Evolutionary conservation across 1,140 invertebrate genomes (phyloP).

Genomic region (Zaprionus ghesquierei): DNA sequence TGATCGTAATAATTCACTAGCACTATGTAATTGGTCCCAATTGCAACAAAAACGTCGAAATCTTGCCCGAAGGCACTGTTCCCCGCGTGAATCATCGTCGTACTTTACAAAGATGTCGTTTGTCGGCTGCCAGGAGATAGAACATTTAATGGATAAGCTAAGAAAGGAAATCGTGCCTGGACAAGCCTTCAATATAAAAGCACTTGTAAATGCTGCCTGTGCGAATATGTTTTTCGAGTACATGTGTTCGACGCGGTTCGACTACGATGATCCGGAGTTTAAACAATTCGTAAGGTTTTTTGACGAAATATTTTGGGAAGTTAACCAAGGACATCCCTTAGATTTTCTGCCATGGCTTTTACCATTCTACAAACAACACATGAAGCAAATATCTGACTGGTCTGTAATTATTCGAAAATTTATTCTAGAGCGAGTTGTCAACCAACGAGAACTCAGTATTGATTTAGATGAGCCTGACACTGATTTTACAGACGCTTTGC

Average conservation of each 20-base stretch:
- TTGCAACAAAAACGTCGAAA: conserved; percentile 90
- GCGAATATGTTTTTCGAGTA: conserved; percentile 93
- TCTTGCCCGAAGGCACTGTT: conserved; percentile 89
- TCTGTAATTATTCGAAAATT: conserved; percentile 88
- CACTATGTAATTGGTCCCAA: conserved; percentile 85
- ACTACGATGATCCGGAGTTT: conserved; percentile 87
- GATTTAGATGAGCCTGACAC: conserved; percentile 84
- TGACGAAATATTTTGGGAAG: conserved; percentile 94
- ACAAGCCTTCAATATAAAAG: conserved; percentile 84
- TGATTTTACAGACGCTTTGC: conserved; percentile 90
- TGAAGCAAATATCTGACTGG: conserved; percentile 87
- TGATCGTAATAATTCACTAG: conserved; percentile 87
- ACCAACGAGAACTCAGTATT: conserved; percentile 84
- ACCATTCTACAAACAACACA: conserved; percentile 88
- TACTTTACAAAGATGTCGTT: conserved; percentile 87
- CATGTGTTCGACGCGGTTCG: conserved; percentile 91
- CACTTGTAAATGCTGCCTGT: conserved; percentile 87
- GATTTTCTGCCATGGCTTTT: conserved; percentile 93
- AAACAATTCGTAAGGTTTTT: conserved; percentile 87
- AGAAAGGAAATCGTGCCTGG: conserved; percentile 80
- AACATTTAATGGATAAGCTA: conserved; percentile 85
- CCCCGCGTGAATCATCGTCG: conserved; percentile 88
- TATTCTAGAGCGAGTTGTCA: conserved; percentile 88
- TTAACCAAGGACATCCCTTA: conserved; percentile 93
- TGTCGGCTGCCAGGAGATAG: conserved; percentile 86